Conservation (phyloP, 1,140 invertebrate species). For the Dreissena rostriformis region DNA sequence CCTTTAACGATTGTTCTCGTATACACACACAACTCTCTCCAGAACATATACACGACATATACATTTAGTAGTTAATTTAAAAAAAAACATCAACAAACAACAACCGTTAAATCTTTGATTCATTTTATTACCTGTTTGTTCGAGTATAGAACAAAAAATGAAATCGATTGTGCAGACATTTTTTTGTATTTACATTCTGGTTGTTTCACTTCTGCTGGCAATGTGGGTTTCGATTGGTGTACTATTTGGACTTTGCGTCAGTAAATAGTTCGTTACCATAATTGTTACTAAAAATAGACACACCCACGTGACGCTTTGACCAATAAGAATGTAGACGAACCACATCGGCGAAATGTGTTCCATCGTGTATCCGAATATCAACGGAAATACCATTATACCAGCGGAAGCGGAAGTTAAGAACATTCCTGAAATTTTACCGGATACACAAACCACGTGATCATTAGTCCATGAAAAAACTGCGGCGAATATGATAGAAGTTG, state of each 20-base stretch:
- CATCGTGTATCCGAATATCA: constrained; percentile 65
- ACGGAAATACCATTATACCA: constrained; percentile 65
- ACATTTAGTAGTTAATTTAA: not conserved
- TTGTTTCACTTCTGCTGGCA: not conserved
- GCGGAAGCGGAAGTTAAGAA: constrained; percentile 60
- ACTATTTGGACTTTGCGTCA: not conserved
- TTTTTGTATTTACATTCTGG: not conserved
- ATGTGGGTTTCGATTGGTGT: not conserved
- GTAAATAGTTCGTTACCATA: constrained; percentile 13
- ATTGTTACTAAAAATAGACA: constrained; percentile 8
- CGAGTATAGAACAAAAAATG: too few species aligned
- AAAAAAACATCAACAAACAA: not conserved
- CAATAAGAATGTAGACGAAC: constrained; percentile 63
- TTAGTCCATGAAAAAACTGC: constrained; percentile 67
- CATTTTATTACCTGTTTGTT: not conserved
- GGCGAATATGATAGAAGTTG: constrained; percentile 66
- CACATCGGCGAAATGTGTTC: constrained; percentile 61
- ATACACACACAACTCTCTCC: too few species aligned
- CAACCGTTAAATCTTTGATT: not conserved
- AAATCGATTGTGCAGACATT: too few species aligned
- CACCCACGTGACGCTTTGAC: constrained; percentile 51
- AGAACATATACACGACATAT: not conserved
- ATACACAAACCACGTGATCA: constrained; percentile 61
- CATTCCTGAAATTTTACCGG: constrained; percentile 63
- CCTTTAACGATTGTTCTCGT: too few species aligned